Base-by-base conservation (phyloP, 2,797 vertebrate species). In the Pantherophis alleghaniensis region DNA sequence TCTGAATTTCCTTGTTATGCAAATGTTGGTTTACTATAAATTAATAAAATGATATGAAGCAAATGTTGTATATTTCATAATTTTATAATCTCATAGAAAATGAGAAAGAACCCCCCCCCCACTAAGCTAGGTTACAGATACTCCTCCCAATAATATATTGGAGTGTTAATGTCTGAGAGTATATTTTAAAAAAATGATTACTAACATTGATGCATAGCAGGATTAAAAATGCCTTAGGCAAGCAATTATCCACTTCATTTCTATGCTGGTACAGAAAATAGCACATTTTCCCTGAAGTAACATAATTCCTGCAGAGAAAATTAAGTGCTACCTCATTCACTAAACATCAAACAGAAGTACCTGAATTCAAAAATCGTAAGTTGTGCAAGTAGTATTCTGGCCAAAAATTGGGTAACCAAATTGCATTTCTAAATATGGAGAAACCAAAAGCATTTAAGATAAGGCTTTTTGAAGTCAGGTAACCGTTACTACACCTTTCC, bases 391-490 rank as follows among this genome's bases (percentile, higher is more conserved):
- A 94, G 57, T 0, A 20, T 32, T 89, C 61, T 94, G 79, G 94
- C 92, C 93, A 96, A 96, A 97, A 95, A 96, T 93, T 91, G 92
- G 92, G 94, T 91, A 12, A 90, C 93, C 92, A 59, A 6, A 2
- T 51, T 91, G 90, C 60, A 59, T 95, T 57, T 90, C 88, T 94
- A 93, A 95, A 88, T 7, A 95, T 90, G 94, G 88, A 95, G 92
- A 91, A 95, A 92, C 12, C 89, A 66, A 86, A 51, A 90, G 61
- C 59, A 51, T 57, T 59, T 2, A 90, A 87, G 7, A 91, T 22
- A 92, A 88, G 24, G 20, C 12, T 2, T 88, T 69, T 69, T 26
- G 7, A 66, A 47, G 10, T 18, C 20, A 63, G 24, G 9, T 69
- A 11, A 59, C 28, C 1, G 22, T 10, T 4, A 37, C 9, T 89